Conservation (phyloP, 1,140 invertebrate species). For the Rhizoglyphus robini region DNA sequence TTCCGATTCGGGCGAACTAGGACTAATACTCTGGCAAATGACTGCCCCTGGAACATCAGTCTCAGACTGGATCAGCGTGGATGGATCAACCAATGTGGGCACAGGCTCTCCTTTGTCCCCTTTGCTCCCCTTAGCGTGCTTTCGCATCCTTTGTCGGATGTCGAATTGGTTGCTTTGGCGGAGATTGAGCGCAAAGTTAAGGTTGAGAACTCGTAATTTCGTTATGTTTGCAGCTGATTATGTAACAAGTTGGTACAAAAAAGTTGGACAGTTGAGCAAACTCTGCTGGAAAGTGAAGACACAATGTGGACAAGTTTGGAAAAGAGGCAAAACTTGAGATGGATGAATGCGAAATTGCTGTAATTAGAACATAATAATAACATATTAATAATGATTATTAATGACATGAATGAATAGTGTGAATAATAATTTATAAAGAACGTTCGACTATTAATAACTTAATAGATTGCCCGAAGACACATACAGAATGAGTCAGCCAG, state of each 20-base stretch:
- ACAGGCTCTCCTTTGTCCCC: not conserved
- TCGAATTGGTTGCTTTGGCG: not conserved
- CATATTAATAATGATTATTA: too few species aligned
- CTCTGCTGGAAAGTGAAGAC: not conserved
- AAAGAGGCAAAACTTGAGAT: not conserved
- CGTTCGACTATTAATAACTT: too few species aligned
- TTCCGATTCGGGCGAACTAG: conserved; percentile 19
- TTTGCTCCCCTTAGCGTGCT: conserved; percentile 10
- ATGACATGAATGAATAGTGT: too few species aligned
- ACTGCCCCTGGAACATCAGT: not conserved
- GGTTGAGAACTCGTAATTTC: not conserved
- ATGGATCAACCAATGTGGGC: not conserved
- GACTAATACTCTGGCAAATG: not conserved
- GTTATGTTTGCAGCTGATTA: not conserved
- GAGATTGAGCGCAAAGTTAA: not conserved
- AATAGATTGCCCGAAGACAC: too few species aligned
- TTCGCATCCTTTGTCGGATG: conserved; percentile 19
- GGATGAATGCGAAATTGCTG: too few species aligned
- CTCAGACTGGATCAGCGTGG: not conserved
- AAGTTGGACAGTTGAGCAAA: not conserved
- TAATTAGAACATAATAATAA: too few species aligned
- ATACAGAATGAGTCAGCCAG: too few species aligned
- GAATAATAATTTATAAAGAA: too few species aligned
- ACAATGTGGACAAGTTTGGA: not conserved
- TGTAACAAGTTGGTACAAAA: not conserved